Evolutionary conservation across 2,797 vertebrate species (phyloP).

Genomic region (Champsocephalus gunnari): DNA sequence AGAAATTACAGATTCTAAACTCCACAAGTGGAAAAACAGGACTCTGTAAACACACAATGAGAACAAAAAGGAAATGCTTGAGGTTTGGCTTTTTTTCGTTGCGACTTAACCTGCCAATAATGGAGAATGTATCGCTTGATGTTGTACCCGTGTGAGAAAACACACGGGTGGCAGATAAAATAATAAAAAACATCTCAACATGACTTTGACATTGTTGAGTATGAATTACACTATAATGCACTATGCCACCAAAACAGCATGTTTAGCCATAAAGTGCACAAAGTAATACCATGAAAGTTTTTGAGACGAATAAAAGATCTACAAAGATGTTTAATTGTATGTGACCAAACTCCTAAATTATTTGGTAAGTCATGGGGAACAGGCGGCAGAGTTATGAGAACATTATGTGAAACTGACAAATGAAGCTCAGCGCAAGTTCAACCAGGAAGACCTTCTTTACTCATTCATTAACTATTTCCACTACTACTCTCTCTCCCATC

Average conservation of each 20-base stretch:
- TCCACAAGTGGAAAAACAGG: constrained; percentile 37
- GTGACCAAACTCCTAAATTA: constrained; percentile 42
- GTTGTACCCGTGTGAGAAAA: constrained; percentile 4
- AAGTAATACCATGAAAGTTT: constrained; percentile 27
- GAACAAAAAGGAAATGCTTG: constrained; percentile 40
- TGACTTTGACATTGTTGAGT: constrained; percentile 1
- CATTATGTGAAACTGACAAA: constrained; percentile 36
- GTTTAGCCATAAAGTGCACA: constrained; percentile 25
- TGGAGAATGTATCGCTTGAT: constrained; percentile 35
- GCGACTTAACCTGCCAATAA: constrained; percentile 40
- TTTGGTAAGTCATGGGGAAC: constrained; percentile 24
- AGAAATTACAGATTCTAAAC: constrained; percentile 25
- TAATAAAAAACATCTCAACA: constrained; percentile 15
- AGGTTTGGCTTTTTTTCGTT: constrained; percentile 45
- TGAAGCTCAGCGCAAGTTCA: too few relatives aligned
- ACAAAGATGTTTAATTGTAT: constrained; percentile 38
- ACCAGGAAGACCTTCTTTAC: too few relatives aligned
- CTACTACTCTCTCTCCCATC: too few relatives aligned
- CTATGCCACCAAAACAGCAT: not conserved
- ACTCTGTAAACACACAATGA: constrained; percentile 43
- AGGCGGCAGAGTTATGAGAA: constrained; percentile 29
- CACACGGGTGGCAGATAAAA: constrained; percentile 24
- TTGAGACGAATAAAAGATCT: constrained; percentile 33
- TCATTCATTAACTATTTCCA: too few relatives aligned
- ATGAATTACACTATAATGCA: not conserved